Base-by-base conservation (phyloP, 2,888 invertebrate species). In the Drosophila kanekoi region DNA sequence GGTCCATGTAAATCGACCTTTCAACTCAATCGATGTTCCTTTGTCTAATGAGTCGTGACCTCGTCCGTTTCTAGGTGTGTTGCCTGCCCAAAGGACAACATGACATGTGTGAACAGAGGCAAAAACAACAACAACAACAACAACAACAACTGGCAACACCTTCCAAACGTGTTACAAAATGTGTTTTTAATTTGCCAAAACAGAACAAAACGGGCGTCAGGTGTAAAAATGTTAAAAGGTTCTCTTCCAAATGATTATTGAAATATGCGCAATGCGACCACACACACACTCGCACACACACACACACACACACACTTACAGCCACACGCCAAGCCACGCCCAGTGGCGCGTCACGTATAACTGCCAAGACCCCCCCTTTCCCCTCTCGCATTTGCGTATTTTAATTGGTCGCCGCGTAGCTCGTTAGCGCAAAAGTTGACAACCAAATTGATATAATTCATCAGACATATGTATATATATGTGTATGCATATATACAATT, bases 401-500 rank as follows among this genome's bases (percentile, higher is more conserved):
- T 79, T 79, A 83, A 85, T 87, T 85, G 80, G 64, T 60, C 63
- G 63, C 57, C 80, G 60, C 63, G 72, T 66, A 72, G 79, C 83
- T 81, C 81, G 81, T 83, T 83, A 81, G 81, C 74, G 54, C 58
- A 48, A 78, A 73, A 73, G 53, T 59, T 63, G 74, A 70, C 57
- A 68, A 62, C 40, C 67, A 77, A 85, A 87, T 85, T 69, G 86
- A 87, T 74, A 79, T 87, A 83, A 79, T 67, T 83, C 82, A 87
- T 81, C 57, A 61, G 28, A 44, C 63, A 72, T 59, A 20, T 18
- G 16, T n/a, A 48, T 33, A 45, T n/a, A 48, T 10, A 16, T 47
- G 2, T 38, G 5, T 44, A 16, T 35, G 4, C 20, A 28, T 47
- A 28, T 66, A 20, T 2, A 28, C 6, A 8, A 8, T 28, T 8